A percentile compares a stretch with the other conserved stretches of the same genome.
phyloP scores from a whole-genome alignment of 2,113 vertebrate species.

The Pan paniscus region DNA sequence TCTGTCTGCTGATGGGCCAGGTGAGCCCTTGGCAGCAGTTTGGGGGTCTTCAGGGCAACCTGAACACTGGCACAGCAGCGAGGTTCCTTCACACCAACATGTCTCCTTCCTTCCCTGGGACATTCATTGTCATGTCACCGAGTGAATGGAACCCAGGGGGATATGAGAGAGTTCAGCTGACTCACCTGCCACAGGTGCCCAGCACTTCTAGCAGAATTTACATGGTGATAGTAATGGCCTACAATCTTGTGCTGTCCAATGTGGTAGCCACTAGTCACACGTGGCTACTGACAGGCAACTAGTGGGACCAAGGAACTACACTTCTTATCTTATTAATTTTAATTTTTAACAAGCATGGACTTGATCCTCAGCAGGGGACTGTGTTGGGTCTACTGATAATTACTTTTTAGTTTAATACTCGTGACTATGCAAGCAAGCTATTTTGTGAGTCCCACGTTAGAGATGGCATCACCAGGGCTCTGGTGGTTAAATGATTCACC shows the following conservation, averaged over 20 bases:
- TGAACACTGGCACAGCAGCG: neutral
- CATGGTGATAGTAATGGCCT: neutral
- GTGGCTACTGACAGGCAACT: neutral
- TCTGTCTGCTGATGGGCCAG: neutral
- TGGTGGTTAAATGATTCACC: neutral
- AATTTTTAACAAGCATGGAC: neutral
- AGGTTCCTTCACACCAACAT: rapidly evolving
- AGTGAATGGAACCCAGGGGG: neutral
- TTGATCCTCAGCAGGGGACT: neutral
- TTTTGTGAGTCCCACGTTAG: neutral
- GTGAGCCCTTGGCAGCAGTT: neutral
- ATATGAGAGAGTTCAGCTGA: neutral
- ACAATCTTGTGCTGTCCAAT: neutral
- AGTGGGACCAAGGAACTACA: neutral
- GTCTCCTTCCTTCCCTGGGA: neutral
- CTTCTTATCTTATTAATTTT: neutral
- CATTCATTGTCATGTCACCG: neutral
- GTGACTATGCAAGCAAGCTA: neutral
- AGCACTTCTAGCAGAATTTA: neutral
- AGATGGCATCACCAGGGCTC: neutral
- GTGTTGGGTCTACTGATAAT: neutral
- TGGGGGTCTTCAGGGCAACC: neutral
- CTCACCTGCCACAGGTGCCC: too few relatives aligned
- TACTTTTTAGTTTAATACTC: neutral
- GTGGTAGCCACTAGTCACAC: neutral